phyloP scores from a whole-genome alignment of 2,888 invertebrate genomes.

The Drosophila villosipedis region DNA sequence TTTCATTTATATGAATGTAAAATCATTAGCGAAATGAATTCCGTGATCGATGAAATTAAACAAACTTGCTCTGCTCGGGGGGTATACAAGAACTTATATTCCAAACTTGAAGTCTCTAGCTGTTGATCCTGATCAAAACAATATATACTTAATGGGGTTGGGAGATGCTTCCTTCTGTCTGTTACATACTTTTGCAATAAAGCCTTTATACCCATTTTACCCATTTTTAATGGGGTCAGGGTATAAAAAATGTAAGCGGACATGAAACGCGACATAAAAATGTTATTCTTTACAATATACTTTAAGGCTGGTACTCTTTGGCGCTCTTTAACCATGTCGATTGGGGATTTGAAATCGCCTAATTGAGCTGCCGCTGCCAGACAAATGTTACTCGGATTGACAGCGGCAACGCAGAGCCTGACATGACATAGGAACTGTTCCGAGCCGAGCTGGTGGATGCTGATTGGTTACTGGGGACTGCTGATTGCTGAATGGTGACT shows the following conservation, averaged over 20 bases:
- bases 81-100: neutral
- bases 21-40: too few species aligned
- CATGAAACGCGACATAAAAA: neutral
- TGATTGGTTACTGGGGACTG: constrained; percentile 20
- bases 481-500: constrained; percentile 8
- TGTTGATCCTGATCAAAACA: neutral
- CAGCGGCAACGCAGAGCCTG: constrained; percentile 60
- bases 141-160: neutral
- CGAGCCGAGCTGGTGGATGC: constrained; percentile 21
- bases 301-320: neutral
- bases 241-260: neutral
- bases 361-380: constrained; percentile 71
- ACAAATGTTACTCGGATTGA: constrained; percentile 68
- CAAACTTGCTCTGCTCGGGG: neutral
- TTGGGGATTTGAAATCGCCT: constrained; percentile 39
- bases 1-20: too few species aligned
- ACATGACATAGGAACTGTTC: constrained; percentile 57
- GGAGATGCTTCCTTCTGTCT: neutral
- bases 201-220: neutral
- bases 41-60: too few species aligned
- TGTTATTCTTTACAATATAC: neutral
- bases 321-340: constrained; percentile 19
- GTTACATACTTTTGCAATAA: neutral
- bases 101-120: neutral
- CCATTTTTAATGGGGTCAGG: neutral